Base-by-base conservation (phyloP, 2,113 vertebrate species). In the Falcunculus frontatus region DNA sequence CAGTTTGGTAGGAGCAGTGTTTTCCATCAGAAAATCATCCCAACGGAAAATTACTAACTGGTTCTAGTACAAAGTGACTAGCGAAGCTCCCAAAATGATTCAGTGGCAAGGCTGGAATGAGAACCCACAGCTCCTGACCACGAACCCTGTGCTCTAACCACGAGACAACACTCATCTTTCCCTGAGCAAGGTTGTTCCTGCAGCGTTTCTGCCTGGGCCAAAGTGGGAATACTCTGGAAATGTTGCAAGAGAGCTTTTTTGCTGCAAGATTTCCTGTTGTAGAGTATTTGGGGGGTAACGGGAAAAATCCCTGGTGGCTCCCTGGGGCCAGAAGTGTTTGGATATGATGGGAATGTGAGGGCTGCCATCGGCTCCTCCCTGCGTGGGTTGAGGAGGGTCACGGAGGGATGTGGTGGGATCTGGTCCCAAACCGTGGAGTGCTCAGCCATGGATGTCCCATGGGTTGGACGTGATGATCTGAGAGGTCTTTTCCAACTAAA, bases 131-230 rank as follows among this genome's bases (percentile, higher is more conserved):
- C 92, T 91, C 56, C 85, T 86, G 87, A 94, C 96, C 95, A 86
- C 72, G n/a, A 96, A 77, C 93, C 93, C 90, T 97, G 93, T 55
- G 90, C 96, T 90, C 75, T 93, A 59, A 95, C 95, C 95, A 95
- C 72, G 33, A 93, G 95, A 96, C 93, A 94, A 93, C 96, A 96
- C 95, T 94, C 93, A 96, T 96, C 95, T 92, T 96, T 96, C 95
- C 95, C 82, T 88, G 47, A 94, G 93, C 82, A 72, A 90, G 93
- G 95, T 85, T 85, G 44, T 88, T 90, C 74, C 60, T 93, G 84
- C 93, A 84, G 64, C 55, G 33, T 80, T 96, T 93, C 85, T 95
- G 79, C 83, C 30, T 3, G 4, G 55, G 63, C 64, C 5, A 4
- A 60, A 96, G 52, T 63, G 85, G 88, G 82, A 92, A 94, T 83